Evolutionary conservation across 2,888 invertebrate species (phyloP).

Genomic region (Omphaloscelis lunosa): DNA sequence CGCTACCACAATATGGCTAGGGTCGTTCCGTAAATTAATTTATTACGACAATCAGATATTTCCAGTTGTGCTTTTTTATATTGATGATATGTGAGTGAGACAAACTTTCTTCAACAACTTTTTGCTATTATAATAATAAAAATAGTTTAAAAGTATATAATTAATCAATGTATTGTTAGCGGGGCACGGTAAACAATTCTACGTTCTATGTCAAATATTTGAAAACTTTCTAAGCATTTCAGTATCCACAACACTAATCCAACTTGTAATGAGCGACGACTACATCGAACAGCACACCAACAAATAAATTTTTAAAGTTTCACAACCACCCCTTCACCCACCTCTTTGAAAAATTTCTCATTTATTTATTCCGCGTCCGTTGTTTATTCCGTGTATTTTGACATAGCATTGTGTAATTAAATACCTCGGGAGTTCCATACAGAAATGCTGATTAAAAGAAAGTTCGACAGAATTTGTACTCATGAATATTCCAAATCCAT

Average conservation of each 20-base stretch:
- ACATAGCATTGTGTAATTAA: constrained; percentile 11
- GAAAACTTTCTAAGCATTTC: too few relatives aligned
- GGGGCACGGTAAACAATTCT: too few relatives aligned
- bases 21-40: background rate
- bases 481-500: background rate
- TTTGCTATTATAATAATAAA: too few relatives aligned
- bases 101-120: too few relatives aligned
- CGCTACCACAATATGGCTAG: background rate
- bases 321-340: background rate
- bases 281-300: too few relatives aligned
- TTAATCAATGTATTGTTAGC: too few relatives aligned
- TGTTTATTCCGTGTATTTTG: constrained; percentile 32
- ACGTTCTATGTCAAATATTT: too few relatives aligned
- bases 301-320: background rate
- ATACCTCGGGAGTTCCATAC: constrained; percentile 3
- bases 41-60: background rate
- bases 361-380: constrained; percentile 39
- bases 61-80: background rate
- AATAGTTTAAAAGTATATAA: too few relatives aligned
- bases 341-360: constrained; percentile 18
- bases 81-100: too few relatives aligned
- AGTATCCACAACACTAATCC: too few relatives aligned
- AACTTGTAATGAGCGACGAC: too few relatives aligned
- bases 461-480: too few relatives aligned
- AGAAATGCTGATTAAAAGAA: background rate